Base-by-base conservation (phyloP, 2,113 vertebrate genomes). In the Smithornis capensis region DNA sequence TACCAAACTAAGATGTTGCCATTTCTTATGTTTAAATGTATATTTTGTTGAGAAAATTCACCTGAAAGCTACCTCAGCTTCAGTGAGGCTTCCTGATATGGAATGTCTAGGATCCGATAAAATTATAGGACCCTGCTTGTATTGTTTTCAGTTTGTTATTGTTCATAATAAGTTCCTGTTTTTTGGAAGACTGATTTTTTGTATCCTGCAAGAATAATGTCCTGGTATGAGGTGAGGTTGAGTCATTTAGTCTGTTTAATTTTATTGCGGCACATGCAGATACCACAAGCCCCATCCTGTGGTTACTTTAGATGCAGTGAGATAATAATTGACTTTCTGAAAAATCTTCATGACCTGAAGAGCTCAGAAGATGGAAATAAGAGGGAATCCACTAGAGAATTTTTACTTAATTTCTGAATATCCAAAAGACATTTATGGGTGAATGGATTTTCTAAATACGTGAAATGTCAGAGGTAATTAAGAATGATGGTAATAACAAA, bases 111-210 rank as follows among this genome's bases (percentile, higher is more conserved):
- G 50, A 55, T 92, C 55, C 67, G 12, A 49, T 92, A 91, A 92
- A 94, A 74, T 90, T 85, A n/a, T 37, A 83, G 78, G 55, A 79
- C 70, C 55, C 45, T 90, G 53, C 67, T 59, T 90, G 47, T 94
- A 94, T 90, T 96, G 84, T 96, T 90, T 95, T 91, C 76, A 81
- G 52, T 44, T 91, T 96, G 75, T 88, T 95, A 90, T 65, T 95
- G 47, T 94, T 91, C 50, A 29, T 86, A 77, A 55, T 68, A 94
- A 85, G 68, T 94, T 95, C 87, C 90, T 88, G 81, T 95, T 94
- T 70, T 86, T 90, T 93, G n/a, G 81, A 93, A 63, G 56, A 83
- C 71, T 74, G 47, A 33, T 69, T 91, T 65, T 35, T 88, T 91
- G 52, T 86, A 56, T 76, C n/a, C 15, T 85, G 38, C 64, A 88